Evolutionary conservation across 2,113 vertebrate genomes (phyloP).

Genomic region (Oncorhynchus mykiss): DNA sequence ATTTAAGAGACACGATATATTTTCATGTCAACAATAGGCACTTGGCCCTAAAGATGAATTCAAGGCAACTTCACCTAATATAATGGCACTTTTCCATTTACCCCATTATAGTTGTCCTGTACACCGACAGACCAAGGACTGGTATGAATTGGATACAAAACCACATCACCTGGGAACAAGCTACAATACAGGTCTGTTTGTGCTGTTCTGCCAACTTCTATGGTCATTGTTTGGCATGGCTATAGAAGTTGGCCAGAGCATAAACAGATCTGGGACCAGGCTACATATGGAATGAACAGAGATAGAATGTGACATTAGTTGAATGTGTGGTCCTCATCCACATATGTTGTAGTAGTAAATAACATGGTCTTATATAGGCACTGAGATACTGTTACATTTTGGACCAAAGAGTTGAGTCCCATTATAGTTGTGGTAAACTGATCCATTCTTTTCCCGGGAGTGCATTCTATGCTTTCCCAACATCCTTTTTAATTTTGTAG

Average conservation of each 20-base stretch:
- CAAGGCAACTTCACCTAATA: slow-evolving; percentile 2
- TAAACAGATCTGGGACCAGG: neutral
- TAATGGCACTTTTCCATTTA: slow-evolving; percentile 33
- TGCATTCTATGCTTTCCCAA: slow-evolving; percentile 26
- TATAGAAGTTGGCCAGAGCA: too few relatives aligned
- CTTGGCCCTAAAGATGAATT: slow-evolving; percentile 11
- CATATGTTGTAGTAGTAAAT: neutral
- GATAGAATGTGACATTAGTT: neutral
- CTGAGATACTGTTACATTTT: neutral
- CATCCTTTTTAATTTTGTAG: slow-evolving; percentile 63
- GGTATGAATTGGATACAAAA: neutral
- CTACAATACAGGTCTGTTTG: neutral
- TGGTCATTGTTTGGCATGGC: too few relatives aligned
- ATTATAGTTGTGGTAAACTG: slow-evolving; percentile 20
- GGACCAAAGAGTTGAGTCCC: neutral
- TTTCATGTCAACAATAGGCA: slow-evolving; percentile 31
- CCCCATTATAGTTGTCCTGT: neutral
- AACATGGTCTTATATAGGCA: neutral
- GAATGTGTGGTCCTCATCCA: neutral
- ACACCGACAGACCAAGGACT: neutral
- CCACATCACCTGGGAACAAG: neutral
- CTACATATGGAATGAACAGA: neutral
- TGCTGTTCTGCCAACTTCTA: too few relatives aligned
- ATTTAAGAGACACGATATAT: neutral
- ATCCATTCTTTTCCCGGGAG: neutral